Evolutionary conservation across 2,797 vertebrate genomes (phyloP), one percentile per base, ranked within the genome.

Genomic region (Crocodylus rhombifer): DNA sequence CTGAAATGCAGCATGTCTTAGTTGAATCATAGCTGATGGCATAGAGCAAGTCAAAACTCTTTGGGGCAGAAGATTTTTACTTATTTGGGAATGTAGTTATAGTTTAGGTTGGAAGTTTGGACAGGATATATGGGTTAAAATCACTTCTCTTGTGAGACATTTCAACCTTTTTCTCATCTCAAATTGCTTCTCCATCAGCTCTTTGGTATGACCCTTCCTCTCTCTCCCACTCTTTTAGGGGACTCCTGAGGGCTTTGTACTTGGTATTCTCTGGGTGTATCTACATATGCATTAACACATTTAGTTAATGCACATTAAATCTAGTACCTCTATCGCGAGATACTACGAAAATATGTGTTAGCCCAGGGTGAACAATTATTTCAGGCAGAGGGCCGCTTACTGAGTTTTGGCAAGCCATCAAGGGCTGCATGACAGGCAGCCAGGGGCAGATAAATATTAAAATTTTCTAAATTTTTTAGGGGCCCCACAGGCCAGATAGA

Each of bases 1-100:
- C 75, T 83, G 9, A 84, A 86, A 91, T 91, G 42, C 28, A 73
- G 83, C 16, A n/a, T 90, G 58, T n/a, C 14, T 95, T 84, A 1
- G 0, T 13, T 65, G 73, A n/a, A 90, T n/a, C 36, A 77, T 30
- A 87, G 62, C 56, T 74, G 80, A 77, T 58, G 85, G 67, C 0
- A 1, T 23, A 86, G 90, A 89, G 60, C 1, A n/a, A 91, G 73
- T 26, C 26, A 8, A 7, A 9, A 0, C 25, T 26, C 5, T 21
- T 5, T 1, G 15, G 6, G 26, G 1, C 61, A 62, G 61, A 90
- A 92, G 10, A 57, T 20, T 23, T 82, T 90, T 51, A 87, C 57
- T 13, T 33, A 25, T 12, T 20, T 94, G 80, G 88, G 94, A 90
- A 88, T 80, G 63, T 23, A 51, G 92, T 77, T 83, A 80, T 20